Evolutionary conservation across 2,113 vertebrate species (phyloP).

Genomic region (Myrmophylax atrothorax): DNA sequence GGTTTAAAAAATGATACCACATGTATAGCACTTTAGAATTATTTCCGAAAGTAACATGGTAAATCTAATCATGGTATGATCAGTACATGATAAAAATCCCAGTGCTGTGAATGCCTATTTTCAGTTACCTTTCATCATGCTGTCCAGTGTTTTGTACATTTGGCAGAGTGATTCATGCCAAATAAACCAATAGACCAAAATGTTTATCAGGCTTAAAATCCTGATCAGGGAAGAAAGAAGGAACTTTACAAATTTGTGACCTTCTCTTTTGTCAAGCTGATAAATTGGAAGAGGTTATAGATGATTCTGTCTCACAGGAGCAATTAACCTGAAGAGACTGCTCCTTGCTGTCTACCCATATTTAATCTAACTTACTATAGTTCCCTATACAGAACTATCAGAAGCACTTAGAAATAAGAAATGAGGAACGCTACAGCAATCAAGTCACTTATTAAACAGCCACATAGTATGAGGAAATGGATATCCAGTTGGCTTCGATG

Average conservation of each 20-base stretch:
- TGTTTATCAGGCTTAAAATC: neutral
- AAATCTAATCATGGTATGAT: conserved; percentile 39
- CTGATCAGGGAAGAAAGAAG: neutral
- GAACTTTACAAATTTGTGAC: neutral
- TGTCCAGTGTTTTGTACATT: neutral
- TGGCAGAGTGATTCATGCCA: neutral
- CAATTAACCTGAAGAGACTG: neutral
- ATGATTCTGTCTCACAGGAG: neutral
- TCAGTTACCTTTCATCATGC: neutral
- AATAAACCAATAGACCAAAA: neutral
- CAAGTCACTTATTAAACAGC: neutral
- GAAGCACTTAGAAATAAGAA: neutral
- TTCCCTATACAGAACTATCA: neutral
- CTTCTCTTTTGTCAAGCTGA: neutral
- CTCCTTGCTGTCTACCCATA: neutral
- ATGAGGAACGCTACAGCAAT: neutral
- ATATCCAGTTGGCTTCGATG: neutral
- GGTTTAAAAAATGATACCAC: conserved; percentile 55
- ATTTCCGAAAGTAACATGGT: conserved; percentile 20
- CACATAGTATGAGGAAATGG: neutral
- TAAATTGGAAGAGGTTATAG: neutral
- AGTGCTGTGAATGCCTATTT: neutral
- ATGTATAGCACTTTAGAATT: conserved; percentile 35
- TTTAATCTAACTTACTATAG: neutral
- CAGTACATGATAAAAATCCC: neutral